Conservation (phyloP, 2,888 invertebrate genomes). For the Latrodectus elegans region DNA sequence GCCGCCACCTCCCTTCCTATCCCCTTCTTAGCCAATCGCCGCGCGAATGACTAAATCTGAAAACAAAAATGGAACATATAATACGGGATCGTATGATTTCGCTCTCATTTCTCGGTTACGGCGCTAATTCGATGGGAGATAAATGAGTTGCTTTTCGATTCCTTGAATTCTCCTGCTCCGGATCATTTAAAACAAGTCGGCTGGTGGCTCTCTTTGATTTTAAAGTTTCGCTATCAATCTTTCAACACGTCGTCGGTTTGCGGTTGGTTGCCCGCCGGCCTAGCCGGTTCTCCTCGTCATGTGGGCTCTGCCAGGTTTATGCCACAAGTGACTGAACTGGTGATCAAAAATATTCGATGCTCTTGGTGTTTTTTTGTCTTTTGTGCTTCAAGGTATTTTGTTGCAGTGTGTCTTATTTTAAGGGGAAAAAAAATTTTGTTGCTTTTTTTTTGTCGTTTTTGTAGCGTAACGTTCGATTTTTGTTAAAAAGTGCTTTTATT, state of each 20-base stretch:
- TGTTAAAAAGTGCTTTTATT: no score
- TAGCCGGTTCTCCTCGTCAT: not conserved
- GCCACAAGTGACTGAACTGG: not conserved
- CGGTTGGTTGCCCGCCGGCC: not conserved
- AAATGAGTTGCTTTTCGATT: not conserved
- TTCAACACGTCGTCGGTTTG: not conserved
- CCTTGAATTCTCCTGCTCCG: no score
- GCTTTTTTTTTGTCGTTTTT: no score
- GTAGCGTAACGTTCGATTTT: no score
- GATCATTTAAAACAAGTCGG: no score
- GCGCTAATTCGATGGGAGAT: not conserved
- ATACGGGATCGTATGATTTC: slow-evolving; percentile 2
- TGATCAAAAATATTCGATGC: not conserved
- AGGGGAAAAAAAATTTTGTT: no score
- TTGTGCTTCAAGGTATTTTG: no score
- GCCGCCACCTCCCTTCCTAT: not conserved
- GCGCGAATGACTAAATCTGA: not conserved
- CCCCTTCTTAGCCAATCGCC: not conserved
- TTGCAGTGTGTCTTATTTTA: no score
- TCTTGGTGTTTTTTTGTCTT: not conserved
- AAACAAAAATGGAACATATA: slow-evolving; percentile 5
- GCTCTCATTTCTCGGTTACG: not conserved
- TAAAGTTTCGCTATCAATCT: not conserved
- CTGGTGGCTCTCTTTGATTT: not conserved
- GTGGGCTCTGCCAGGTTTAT: not conserved